Base-by-base conservation (phyloP, 2,888 invertebrate genomes). In the Habrosyne pyritoides region DNA sequence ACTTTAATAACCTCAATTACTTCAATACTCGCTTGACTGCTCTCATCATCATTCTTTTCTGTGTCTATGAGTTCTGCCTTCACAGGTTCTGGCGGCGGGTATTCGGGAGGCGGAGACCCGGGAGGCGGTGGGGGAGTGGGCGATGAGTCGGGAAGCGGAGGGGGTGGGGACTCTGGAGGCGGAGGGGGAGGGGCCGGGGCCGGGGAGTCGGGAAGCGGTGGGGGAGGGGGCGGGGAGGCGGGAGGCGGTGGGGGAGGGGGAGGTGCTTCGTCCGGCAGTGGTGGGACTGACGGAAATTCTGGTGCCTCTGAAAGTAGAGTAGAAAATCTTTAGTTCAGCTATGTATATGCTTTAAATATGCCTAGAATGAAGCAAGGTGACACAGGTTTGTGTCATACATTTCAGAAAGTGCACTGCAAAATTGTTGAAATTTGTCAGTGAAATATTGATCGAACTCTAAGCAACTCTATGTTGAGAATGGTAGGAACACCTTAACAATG, bases 241-340 rank as follows among this genome's bases (percentile, higher is more conserved):
- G 83, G 84, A 0, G 83, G 84, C 0, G 79, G 83, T 0, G 82
- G 80, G 1, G 82, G 77, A 0, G 83, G 83, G 0, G 84, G 85
- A 1, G 88, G 88, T 4, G 84, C 88, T 28, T 93, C 89, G 60
- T 91, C 92, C 0, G 93, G 93, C 3, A 93, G 73, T 0, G 92
- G 91, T 0, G 93, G 93, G 4, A 88, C 84, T 1, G 87, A 89
- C 2, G 91, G 88, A 58, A 92, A 92, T 24, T 75, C 86, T 28
- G 79, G 69, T 22, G 65, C 62, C 70, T 91, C 91, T 91, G 79
- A 12, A 75, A 72, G 52, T 51, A 5, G 21, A 49, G 52, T 8
- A 21, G 49, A 26, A 57, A 30, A n/a, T 12, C 36, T 1, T 52
- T 6, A 12, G 10, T 2, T 21, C 21, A 28, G 28, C 8, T 28